Base-by-base conservation (phyloP, 2,797 vertebrate species). In the Anguilla obscura region DNA sequence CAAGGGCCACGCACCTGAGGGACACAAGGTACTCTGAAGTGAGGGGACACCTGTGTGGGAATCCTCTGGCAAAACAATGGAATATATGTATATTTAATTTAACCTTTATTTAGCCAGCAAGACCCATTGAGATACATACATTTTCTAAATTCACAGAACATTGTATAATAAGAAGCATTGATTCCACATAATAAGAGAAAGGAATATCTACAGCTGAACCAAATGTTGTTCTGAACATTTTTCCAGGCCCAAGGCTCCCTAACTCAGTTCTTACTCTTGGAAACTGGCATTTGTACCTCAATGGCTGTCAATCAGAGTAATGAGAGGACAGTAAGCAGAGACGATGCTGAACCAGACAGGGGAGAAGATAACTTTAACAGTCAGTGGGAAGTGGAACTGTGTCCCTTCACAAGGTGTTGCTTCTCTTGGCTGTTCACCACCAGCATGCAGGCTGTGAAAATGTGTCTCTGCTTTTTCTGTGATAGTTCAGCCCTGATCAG, bases 1-100 rank as follows among this genome's bases (percentile, higher is more conserved):
- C 85, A 95, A 95, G 91, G 96, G 96, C 27, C 94, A 95, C 1
- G 92, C 92, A 7, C 93, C 94, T 12, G 94, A 96, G 40, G 94
- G 94, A 85, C 92, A 96, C 91, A 93, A 90, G 93, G 96, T 93
- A 89, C 21, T 27, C 18, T 21, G 27, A 10, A 30, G 56, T 45
- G 66, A 48, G 66, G 36, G 5, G 52, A 52, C 10, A 45, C 33
- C 30, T 8, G 18, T 80, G 33, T 40, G 18, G 33, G 16, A 45
- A 21, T 80, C 16, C 14, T 48, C 76, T 36, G 8, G 24, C 12
- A 36, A 33, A 76, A 5, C 21, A 27, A 69, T 9, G 52, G 52
- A 54, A 16, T 56, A 18, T 56, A 60, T 60, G 1, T 60, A 60
- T 24, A 60, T 60, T 60, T 24, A 18, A 60, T 60, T 60, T 60